phyloP scores from a whole-genome alignment of 2,113 vertebrate genomes.

The Rhabdomys dilectus region DNA sequence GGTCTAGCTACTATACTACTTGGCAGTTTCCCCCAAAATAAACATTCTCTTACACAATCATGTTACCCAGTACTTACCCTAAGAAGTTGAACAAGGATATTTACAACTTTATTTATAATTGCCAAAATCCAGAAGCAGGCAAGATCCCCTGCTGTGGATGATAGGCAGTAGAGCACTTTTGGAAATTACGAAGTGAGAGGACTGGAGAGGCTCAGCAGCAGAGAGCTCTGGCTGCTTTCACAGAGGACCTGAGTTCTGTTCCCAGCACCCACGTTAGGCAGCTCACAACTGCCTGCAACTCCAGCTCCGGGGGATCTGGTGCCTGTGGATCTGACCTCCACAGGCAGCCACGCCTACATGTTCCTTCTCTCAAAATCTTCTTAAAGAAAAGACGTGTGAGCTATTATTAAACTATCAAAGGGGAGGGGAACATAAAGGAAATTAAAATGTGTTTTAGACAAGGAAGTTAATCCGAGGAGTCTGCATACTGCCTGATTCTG shows the following conservation, averaged over 20 bases:
- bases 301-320: not conserved
- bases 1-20: not conserved
- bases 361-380: not conserved
- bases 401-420: not conserved
- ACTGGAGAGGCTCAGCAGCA: no score
- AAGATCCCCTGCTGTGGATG: not conserved
- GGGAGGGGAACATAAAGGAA: not conserved
- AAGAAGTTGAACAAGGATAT: not conserved
- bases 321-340: no score
- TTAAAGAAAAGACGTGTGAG: not conserved
- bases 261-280: not conserved
- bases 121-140: not conserved
- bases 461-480: not conserved
- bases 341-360: not conserved
- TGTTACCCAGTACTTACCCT: not conserved
- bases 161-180: not conserved
- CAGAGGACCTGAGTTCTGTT: no score
- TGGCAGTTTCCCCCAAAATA: not conserved
- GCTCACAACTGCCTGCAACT: not conserved
- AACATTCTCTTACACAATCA: not conserved
- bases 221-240: not conserved
- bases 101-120: conserved; percentile 14
- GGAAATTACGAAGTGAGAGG: not conserved
- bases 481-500: not conserved
- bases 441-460: not conserved